Evolutionary conservation across 2,888 invertebrate genomes (phyloP).

Genomic region (Eretmocerus hayati): DNA sequence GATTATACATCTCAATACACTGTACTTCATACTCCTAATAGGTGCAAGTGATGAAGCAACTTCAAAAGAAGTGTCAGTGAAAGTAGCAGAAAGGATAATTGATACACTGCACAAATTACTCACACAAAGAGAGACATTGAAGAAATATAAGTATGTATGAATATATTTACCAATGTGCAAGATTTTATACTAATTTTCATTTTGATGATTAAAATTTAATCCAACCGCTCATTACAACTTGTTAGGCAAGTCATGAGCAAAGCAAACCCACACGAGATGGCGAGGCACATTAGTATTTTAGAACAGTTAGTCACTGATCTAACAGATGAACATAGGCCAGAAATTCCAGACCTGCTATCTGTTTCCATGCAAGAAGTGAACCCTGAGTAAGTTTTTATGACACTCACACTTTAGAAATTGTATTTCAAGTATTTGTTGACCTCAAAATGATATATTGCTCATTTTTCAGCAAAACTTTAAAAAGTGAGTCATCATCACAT

Average conservation of each 20-base stretch:
- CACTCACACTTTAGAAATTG: too few relatives aligned
- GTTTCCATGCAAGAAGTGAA: too few relatives aligned
- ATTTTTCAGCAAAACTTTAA: constrained; percentile 53
- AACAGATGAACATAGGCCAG: constrained; percentile 53
- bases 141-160: constrained; percentile 44
- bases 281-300: constrained; percentile 52
- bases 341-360: constrained; percentile 57
- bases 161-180: background rate
- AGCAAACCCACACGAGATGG: constrained; percentile 49
- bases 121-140: constrained; percentile 41
- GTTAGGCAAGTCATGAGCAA: constrained; percentile 49
- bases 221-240: background rate
- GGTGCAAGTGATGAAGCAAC: constrained; percentile 30
- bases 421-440: too few relatives aligned
- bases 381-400: too few relatives aligned
- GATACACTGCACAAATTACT: constrained; percentile 43
- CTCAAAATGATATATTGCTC: background rate
- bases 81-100: constrained; percentile 40
- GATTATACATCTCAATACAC: too few relatives aligned
- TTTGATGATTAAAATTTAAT: background rate
- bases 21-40: too few relatives aligned
- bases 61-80: constrained; percentile 38
- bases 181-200: too few relatives aligned
- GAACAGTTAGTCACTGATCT: constrained; percentile 57
- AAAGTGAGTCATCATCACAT: constrained; percentile 49